Evolutionary conservation across 2,888 invertebrate species (phyloP).

Genomic region (Desoria tigrina): DNA sequence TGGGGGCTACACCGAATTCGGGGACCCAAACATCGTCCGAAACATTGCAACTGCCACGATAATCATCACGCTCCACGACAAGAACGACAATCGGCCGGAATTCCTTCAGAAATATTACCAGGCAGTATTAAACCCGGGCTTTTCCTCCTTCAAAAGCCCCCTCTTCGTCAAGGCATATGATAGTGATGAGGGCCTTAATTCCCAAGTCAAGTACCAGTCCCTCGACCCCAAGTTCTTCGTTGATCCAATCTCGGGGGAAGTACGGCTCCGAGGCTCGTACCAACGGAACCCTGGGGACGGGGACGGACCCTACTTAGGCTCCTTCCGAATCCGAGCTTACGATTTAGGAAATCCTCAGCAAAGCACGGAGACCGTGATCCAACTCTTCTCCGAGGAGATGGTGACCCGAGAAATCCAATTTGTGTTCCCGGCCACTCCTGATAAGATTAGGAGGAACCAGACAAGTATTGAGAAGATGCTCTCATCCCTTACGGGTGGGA

Average conservation of each 20-base stretch:
- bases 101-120: conserved; percentile 79
- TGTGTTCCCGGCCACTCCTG: conserved; percentile 65
- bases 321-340: conserved; percentile 43
- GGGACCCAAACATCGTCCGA: conserved; percentile 59
- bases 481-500: conserved; percentile 68
- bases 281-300: conserved; percentile 37
- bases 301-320: conserved; percentile 48
- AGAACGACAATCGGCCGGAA: conserved; percentile 82
- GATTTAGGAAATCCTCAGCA: conserved; percentile 70
- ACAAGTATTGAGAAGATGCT: conserved; percentile 73
- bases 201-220: conserved; percentile 46
- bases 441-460: conserved; percentile 71
- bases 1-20: conserved; percentile 67
- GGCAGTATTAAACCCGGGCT: conserved; percentile 73
- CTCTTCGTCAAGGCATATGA: conserved; percentile 68
- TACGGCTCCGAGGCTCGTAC: conserved; percentile 42
- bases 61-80: conserved; percentile 72
- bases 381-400: conserved; percentile 75
- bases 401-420: conserved; percentile 76
- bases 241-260: conserved; percentile 44
- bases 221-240: conserved; percentile 44
- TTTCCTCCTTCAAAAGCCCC: conserved; percentile 72
- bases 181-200: conserved; percentile 43
- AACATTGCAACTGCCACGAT: conserved; percentile 60
- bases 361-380: conserved; percentile 71